Base-by-base conservation (phyloP, 1,140 invertebrate species). In the Bombus confusus region DNA sequence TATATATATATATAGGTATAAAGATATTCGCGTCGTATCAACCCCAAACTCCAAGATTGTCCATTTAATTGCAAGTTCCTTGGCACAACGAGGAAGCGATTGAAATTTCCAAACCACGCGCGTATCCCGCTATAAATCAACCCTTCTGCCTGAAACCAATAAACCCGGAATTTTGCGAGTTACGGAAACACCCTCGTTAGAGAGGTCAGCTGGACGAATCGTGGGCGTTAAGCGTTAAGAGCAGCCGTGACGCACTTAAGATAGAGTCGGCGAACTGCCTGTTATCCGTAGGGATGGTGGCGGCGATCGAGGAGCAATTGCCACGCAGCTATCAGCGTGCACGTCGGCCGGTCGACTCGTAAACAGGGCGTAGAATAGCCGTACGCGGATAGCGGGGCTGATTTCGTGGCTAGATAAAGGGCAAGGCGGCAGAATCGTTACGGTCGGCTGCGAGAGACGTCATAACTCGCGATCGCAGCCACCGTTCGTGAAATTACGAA, bases 301-400 rank as follows among this genome's bases (percentile, higher is more conserved):
- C 86, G 86, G 87, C 82, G 69, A 78, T 79, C 41, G 52, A 66
- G 88, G 47, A 66, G 88, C 87, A 89, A 89, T 89, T 89, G 86
- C 83, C 39, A 34, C 64, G 64, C 52, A 80, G 80, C 76, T 89
- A 89, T 89, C 88, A 52, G 72, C 72, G 88, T 76, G 80, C 80
- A 73, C 68, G 80, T 90, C 81, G 77, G 41, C 69, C 41, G 52
- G 76, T 76, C 76, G 84, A 80, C 88, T 89, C 88, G 87, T 89
- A 89, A 89, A 89, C 75, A 75, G 75, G 64, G 69, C 78, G 77
- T 66, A 62, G 87, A 82, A 89, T 89, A 77, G 83, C 81, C 43
- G 15, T 15, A 52, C 39, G 31, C 62, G 87, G 88, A 88, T 89
- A 89, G 87, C 82, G 52, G 87, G 62, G 75, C 74, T 84, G 88